Conservation (phyloP, 2,888 invertebrate species). For the Hyposoter dolosus region DNA sequence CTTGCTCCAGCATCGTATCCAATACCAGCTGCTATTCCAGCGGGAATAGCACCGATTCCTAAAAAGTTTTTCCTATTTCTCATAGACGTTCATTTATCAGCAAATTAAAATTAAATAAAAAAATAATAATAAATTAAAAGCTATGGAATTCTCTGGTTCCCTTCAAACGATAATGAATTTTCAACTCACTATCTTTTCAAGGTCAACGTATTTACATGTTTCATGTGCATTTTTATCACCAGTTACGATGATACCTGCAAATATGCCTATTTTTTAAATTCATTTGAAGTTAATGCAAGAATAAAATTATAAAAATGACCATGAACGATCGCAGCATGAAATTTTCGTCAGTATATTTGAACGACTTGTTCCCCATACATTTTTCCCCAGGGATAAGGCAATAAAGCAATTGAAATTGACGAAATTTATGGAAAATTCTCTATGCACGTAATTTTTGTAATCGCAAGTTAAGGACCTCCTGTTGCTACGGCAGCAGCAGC, state of each 20-base stretch:
- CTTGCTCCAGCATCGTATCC: neutral
- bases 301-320: neutral
- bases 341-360: neutral
- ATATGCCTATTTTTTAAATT: neutral
- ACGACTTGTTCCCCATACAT: no score
- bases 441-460: neutral
- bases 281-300: no score
- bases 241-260: neutral
- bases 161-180: neutral
- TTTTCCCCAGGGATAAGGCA: neutral
- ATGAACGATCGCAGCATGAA: neutral
- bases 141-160: neutral
- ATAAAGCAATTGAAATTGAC: neutral
- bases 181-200: neutral
- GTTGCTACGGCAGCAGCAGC: conserved; percentile 14
- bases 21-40: conserved; percentile 15
- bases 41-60: conserved; percentile 18
- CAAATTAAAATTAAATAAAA: no score
- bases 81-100: neutral
- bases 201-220: neutral
- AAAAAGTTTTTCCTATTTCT: neutral
- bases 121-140: no score
- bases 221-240: neutral
- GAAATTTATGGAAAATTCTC: neutral
- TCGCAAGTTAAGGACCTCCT: neutral